Evolutionary conservation across 2,888 invertebrate species (phyloP).

Genomic region (Ferdinandea cuprea): DNA sequence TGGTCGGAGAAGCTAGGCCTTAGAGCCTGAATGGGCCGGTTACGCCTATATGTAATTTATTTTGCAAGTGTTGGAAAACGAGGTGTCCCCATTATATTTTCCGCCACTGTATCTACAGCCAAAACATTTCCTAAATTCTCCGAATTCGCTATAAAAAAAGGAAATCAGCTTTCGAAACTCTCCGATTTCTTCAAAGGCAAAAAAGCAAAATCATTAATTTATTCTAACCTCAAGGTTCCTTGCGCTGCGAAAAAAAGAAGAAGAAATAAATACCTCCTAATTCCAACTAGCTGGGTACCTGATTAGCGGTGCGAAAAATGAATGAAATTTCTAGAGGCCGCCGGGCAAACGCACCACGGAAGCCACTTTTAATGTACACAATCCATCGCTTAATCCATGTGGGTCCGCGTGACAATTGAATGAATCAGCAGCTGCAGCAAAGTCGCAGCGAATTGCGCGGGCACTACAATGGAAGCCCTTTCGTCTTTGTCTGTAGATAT

Average conservation of each 20-base stretch:
- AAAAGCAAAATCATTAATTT: constrained; percentile 16
- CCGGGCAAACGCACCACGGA: constrained; percentile 27
- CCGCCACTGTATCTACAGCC: background rate
- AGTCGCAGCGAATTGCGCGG: background rate
- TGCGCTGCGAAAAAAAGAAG: background rate
- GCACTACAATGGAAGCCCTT: constrained; percentile 49
- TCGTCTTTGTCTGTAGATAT: constrained; percentile 11
- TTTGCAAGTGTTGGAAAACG: no score
- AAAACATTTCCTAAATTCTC: constrained; percentile 2
- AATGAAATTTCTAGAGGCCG: constrained; percentile 36
- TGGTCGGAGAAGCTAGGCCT: no score
- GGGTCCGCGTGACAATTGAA: constrained; percentile 57
- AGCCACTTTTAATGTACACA: constrained; percentile 13
- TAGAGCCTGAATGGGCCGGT: no score
- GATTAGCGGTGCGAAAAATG: constrained; percentile 42
- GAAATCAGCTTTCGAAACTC: background rate
- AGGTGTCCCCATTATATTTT: no score
- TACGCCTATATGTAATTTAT: no score
- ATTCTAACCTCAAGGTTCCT: constrained; percentile 17
- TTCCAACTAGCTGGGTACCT: constrained; percentile 35
- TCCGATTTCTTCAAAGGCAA: constrained; percentile 2
- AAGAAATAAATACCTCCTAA: background rate
- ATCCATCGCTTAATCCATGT: constrained; percentile 22
- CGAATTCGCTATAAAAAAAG: background rate
- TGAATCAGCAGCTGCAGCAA: constrained; percentile 57